phyloP scores from a whole-genome alignment of 1,140 invertebrate species.

The Drosophila ohnishii region DNA sequence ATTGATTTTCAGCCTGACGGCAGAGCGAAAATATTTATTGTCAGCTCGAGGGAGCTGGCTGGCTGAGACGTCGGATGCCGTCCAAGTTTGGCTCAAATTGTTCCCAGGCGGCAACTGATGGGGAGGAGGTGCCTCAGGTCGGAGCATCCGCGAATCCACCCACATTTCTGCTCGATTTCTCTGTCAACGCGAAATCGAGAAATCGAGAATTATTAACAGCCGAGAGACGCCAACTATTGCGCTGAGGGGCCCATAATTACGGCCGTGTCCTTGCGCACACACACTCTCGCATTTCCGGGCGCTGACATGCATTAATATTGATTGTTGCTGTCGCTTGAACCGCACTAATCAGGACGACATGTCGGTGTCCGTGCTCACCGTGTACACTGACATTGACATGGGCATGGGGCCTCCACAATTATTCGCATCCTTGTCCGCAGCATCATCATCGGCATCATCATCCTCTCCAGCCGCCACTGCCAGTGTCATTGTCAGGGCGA shows the following conservation, averaged over 20 bases:
- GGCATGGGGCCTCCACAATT: slow-evolving; percentile 27
- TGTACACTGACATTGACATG: slow-evolving; percentile 45
- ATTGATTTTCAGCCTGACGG: slow-evolving; percentile 55
- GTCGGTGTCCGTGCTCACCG: slow-evolving; percentile 9
- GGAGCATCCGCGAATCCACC: background rate
- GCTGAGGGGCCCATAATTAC: slow-evolving; percentile 49
- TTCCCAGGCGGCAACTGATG: slow-evolving; percentile 50
- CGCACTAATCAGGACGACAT: slow-evolving; percentile 48
- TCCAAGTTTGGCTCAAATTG: slow-evolving; percentile 49
- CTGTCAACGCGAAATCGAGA: slow-evolving; percentile 40
- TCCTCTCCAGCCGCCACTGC: background rate
- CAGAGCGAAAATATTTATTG: slow-evolving; percentile 59
- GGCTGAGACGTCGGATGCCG: slow-evolving; percentile 19
- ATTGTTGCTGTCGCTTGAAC: slow-evolving; percentile 52
- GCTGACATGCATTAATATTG: slow-evolving; percentile 59
- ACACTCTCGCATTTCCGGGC: slow-evolving; percentile 24
- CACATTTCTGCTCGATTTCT: slow-evolving; percentile 7
- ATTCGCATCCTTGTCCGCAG: slow-evolving; percentile 42
- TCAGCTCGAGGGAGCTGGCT: slow-evolving; percentile 33
- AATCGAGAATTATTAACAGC: slow-evolving; percentile 44
- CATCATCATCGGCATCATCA: slow-evolving; percentile 22
- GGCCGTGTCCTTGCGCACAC: slow-evolving; percentile 36
- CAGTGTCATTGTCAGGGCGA: slow-evolving; percentile 38
- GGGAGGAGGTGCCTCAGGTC: slow-evolving; percentile 7
- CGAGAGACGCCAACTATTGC: slow-evolving; percentile 39